A percentile compares a stretch with the other conserved stretches of the same genome.
Conservation (phyloP, 2,797 vertebrate genomes). For the Botia kubotai region DNA sequence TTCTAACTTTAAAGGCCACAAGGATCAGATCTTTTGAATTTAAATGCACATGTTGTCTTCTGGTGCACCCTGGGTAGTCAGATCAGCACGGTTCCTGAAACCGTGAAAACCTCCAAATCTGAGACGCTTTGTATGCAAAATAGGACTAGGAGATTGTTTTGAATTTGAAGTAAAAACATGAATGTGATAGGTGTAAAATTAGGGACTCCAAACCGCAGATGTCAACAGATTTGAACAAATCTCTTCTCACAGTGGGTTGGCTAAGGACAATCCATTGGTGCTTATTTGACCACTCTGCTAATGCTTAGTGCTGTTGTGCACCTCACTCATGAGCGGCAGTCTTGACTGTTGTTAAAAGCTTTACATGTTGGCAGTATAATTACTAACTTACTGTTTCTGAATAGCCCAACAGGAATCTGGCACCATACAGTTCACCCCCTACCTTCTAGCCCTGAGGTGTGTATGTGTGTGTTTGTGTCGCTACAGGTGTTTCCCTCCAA, state of each 20-base stretch:
- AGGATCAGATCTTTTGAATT: conserved; percentile 40
- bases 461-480: conserved; percentile 66
- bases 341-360: conserved; percentile 68
- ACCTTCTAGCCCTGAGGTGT: conserved; percentile 66
- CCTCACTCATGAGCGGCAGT: conserved; percentile 11
- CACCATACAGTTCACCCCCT: conserved; percentile 69
- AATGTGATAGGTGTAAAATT: conserved; percentile 7
- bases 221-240: conserved; percentile 7
- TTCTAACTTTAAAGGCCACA: conserved; percentile 34
- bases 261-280: conserved; percentile 39
- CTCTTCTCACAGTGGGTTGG: conserved; percentile 18
- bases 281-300: conserved; percentile 39
- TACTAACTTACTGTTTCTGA: conserved; percentile 76
- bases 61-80: not conserved
- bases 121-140: not conserved
- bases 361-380: conserved; percentile 77
- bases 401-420: conserved; percentile 74
- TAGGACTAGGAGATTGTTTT: not conserved
- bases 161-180: not conserved
- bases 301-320: conserved; percentile 33
- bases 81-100: not conserved
- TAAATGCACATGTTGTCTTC: conserved; percentile 46
- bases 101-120: too few relatives aligned
- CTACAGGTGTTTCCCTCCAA: conserved; percentile 64
- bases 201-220: not conserved